phyloP scores from a whole-genome alignment of 1,140 invertebrate genomes.

The Dufourea novaeangliae region DNA sequence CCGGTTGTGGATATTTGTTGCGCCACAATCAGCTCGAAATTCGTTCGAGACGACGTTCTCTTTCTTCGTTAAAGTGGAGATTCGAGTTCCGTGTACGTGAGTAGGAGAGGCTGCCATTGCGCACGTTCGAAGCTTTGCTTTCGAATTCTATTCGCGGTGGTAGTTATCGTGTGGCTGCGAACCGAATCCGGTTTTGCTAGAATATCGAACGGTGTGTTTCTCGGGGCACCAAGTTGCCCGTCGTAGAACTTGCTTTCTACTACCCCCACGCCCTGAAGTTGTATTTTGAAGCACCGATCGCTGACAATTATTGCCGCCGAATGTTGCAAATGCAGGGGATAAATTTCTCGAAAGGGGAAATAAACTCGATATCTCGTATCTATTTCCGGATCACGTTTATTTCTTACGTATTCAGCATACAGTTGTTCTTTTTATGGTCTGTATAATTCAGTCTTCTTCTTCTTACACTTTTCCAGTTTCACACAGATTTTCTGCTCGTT shows the following conservation, averaged over 20 bases:
- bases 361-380: no score
- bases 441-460: no score
- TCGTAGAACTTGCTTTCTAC: not conserved
- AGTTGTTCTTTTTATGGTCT: not conserved
- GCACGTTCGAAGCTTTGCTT: not conserved
- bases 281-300: not conserved
- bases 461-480: not conserved
- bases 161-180: not conserved
- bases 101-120: not conserved
- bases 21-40: no score
- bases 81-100: not conserved
- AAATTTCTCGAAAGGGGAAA: not conserved
- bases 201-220: not conserved
- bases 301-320: not conserved
- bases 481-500: not conserved
- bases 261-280: not conserved
- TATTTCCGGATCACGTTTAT: no score
- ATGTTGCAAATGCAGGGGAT: not conserved
- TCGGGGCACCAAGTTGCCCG: not conserved
- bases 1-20: not conserved
- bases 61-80: no score
- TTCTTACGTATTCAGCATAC: no score
- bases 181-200: constrained; percentile 7
- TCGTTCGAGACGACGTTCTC: no score
- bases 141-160: not conserved